A percentile compares a stretch with the other conserved stretches of the same genome.
Conservation (phyloP, 2,797 vertebrate genomes). For the Peromyscus attwateri region DNA sequence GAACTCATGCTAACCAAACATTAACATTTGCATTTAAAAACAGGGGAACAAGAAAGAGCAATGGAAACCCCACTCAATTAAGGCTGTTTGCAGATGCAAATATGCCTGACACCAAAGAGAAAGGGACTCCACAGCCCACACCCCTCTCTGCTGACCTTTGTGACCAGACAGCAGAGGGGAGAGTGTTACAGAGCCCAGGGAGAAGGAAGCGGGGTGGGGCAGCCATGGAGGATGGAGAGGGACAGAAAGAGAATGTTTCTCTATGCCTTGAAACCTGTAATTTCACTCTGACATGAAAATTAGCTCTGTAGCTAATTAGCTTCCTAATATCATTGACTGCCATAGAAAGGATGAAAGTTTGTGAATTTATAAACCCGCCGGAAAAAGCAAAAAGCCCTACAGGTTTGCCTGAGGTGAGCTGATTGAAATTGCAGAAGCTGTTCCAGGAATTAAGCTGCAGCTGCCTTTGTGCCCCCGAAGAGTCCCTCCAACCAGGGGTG, state of each 20-base stretch:
- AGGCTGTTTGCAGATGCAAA: constrained; percentile 79
- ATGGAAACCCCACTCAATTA: constrained; percentile 77
- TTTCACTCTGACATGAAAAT: constrained; percentile 82
- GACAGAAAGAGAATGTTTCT: constrained; percentile 72
- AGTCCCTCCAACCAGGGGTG: neutral
- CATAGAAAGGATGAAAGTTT: constrained; percentile 76
- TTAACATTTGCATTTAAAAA: constrained; percentile 79
- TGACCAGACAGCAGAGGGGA: constrained; percentile 70
- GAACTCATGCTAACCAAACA: constrained; percentile 75
- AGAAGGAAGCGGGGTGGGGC: constrained; percentile 43
- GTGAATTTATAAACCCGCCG: constrained; percentile 78
- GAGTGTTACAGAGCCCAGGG: neutral
- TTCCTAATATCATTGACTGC: constrained; percentile 81
- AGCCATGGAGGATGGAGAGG: constrained; percentile 58
- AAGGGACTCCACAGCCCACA: constrained; percentile 54
- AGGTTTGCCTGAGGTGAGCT: constrained; percentile 55
- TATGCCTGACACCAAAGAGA: constrained; percentile 75
- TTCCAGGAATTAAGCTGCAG: constrained; percentile 4
- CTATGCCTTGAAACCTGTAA: constrained; percentile 74
- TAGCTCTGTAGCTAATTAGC: constrained; percentile 82
- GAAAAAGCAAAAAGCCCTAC: constrained; percentile 62
- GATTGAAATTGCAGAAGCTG: constrained; percentile 28
- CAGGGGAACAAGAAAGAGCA: constrained; percentile 73
- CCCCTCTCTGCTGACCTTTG: constrained; percentile 72
- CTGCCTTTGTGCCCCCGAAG: constrained; percentile 17